Evolutionary conservation across 2,113 vertebrate species (phyloP), one percentile per base, ranked within the genome.

Genomic region (Rhynchopsitta pachyrhyncha): DNA sequence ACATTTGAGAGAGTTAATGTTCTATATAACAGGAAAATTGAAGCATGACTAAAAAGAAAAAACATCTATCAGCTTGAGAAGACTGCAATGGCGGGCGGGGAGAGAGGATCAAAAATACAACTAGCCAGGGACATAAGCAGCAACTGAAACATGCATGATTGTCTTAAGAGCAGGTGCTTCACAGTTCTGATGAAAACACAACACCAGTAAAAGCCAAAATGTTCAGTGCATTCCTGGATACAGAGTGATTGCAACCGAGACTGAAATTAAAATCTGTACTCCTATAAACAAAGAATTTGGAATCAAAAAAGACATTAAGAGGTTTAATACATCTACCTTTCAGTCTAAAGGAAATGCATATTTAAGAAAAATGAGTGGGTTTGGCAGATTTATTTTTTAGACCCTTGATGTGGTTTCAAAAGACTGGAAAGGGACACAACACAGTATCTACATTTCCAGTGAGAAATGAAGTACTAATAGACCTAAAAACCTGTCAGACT

Each of bases 71-170:
- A 68, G 47, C 31, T 25, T 82, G 22, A 80, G n/a, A 85, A 49
- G 50, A 67, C 24, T 13, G 18, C 0, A 67, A 70, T 3, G 29
- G 2, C 11, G 2, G 46, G 46, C 5, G 1, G 7, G 13, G n/a
- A 18, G 12, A 3, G 5, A 14, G n/a, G 25, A 15, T 13, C 22
- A 28, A 42, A 88, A 90, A 59, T 27, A n/a, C 10, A 37, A 53
- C 14, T 55, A 83, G 33, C 11, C 63, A 73, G 41, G 33, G 31
- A 42, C 31, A 60, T 16, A 83, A 83, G 17, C 27, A 88, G 31
- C 47, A 33, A 7, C 25, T 44, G 50, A 49, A 82, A 41, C 25
- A 6, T 11, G 12, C 11, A 46, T 5, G 10, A 60, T 0, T 69
- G 35, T 35, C 42, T 73, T 66, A 23, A 76, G 29, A 74, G 23